Conservation (phyloP, 1,140 invertebrate species). For the Drosophila sp. region DNA sequence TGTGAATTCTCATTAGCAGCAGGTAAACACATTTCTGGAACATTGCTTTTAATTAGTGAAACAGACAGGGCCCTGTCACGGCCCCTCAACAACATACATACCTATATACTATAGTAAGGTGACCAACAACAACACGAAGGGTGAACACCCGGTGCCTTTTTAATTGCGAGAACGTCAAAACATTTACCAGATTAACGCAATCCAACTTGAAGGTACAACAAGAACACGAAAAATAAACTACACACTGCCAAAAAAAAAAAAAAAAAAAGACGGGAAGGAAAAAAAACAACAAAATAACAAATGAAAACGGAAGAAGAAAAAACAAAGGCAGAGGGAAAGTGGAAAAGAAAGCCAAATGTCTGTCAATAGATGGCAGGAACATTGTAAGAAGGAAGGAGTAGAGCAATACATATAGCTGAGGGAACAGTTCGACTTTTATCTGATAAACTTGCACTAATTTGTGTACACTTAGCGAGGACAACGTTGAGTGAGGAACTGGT, state of each 20-base stretch:
- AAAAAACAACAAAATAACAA: neutral
- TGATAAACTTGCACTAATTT: conserved; percentile 83
- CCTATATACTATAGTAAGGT: no score
- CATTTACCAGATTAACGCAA: conserved; percentile 81
- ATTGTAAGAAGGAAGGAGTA: neutral
- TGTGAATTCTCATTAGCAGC: conserved; percentile 81
- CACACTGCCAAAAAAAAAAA: conserved; percentile 45
- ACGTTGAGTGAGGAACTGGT: neutral
- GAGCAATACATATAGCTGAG: conserved; percentile 18
- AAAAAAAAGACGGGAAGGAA: neutral
- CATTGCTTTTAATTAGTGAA: conserved; percentile 82
- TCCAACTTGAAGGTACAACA: conserved; percentile 63
- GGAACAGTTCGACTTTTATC: conserved; percentile 59
- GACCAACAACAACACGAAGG: conserved; percentile 50
- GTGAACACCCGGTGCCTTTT: conserved; percentile 71
- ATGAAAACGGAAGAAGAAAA: conserved; percentile 25
- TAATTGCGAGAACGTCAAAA: conserved; percentile 80
- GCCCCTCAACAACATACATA: conserved; percentile 32
- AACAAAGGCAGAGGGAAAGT: conserved; percentile 38
- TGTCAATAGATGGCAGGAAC: conserved; percentile 69
- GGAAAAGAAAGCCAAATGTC: conserved; percentile 51
- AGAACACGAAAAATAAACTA: conserved; percentile 52
- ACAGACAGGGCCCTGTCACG: conserved; percentile 68
- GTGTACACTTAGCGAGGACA: conserved; percentile 75
- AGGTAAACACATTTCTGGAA: conserved; percentile 82